Evolutionary conservation across 2,888 invertebrate species (phyloP), one percentile per base, ranked within the genome.

Genomic region (Pterobdella sp.): DNA sequence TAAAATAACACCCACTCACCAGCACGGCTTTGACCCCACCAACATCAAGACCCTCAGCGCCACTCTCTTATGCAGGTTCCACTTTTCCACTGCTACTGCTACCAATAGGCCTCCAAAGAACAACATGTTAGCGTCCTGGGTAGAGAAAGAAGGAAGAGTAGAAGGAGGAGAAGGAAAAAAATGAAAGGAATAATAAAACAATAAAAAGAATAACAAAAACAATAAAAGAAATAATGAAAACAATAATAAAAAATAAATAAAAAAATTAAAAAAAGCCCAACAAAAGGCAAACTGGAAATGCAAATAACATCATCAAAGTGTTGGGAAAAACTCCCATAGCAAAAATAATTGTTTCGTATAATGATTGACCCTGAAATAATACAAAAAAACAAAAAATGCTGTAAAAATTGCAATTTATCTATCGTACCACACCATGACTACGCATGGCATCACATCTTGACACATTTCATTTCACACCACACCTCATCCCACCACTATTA

Each of bases 81-180:
- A 92, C 82, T 91, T 89, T 84, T 94, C 94, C 0, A 94, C 90
- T 0, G 91, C 92, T 0, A 93, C 89, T 0, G 94, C 94, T 73
- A 94, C 91, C 83, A 94, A 90, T 77, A 94, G 87, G 29, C 94
- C 93, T 0, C 93, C 94, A 52, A 84, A 78, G 76, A 85, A 84
- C 75, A 81, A 76, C 80, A 85, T 81, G 77, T 79, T 81, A 2
- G 81, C 81, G 74, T 83, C 81, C 82, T 82, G 72, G 10, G 36
- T 14, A 18, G 49, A 42, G 49, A 42, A 42, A 42, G 49, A 42
- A 42, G 49, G 22, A 42, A 22, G 49, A 22, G 49, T 14, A 42
- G 49, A 42, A 22, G 22, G 22, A 22, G 49, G 22, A 42, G 49
- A 42, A 22, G 49, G 49, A 22, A 22, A 42, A 22, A 22, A 42